Percentiles rank a stretch among this genome's conserved stretches.
Evolutionary conservation across 1,140 invertebrate species (phyloP).

Genomic region (Oncopodura yosiiana): DNA sequence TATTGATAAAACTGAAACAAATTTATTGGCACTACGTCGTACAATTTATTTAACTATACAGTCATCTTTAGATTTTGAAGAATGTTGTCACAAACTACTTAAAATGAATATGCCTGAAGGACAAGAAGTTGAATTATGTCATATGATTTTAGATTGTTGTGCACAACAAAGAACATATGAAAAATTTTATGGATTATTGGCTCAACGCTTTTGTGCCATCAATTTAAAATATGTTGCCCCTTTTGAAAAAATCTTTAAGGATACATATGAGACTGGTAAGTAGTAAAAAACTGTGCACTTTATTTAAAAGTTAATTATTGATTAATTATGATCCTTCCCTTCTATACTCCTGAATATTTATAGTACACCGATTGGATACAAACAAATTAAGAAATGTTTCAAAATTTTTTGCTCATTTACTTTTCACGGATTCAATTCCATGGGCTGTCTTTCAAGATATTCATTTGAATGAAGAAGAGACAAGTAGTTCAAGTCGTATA

Average conservation of each 20-base stretch:
- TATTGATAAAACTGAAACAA: slow-evolving; percentile 43
- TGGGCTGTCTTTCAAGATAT: slow-evolving; percentile 83
- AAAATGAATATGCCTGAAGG: slow-evolving; percentile 40
- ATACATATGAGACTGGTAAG: slow-evolving; percentile 74
- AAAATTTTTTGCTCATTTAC: slow-evolving; percentile 93
- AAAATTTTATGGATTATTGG: slow-evolving; percentile 93
- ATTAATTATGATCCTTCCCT: too few species aligned
- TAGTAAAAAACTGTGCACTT: slow-evolving; percentile 42
- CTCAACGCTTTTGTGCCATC: slow-evolving; percentile 84
- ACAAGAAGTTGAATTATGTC: slow-evolving; percentile 86
- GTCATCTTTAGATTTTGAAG: slow-evolving; percentile 95
- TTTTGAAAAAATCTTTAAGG: slow-evolving; percentile 90
- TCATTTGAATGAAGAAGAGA: slow-evolving; percentile 91
- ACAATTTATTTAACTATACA: slow-evolving; percentile 72
- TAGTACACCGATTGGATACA: slow-evolving; percentile 80
- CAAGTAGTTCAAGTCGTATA: slow-evolving; percentile 91
- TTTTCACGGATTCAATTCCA: slow-evolving; percentile 93
- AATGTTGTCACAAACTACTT: slow-evolving; percentile 84
- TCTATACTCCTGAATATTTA: background rate
- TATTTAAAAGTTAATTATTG: too few species aligned
- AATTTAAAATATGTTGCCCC: slow-evolving; percentile 82
- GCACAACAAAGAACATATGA: slow-evolving; percentile 97
- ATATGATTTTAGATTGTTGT: slow-evolving; percentile 99
- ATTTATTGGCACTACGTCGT: slow-evolving; percentile 9
- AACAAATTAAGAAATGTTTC: slow-evolving; percentile 96